phyloP scores from a whole-genome alignment of 2,888 invertebrate genomes.

The Drosophila gaucha region DNA sequence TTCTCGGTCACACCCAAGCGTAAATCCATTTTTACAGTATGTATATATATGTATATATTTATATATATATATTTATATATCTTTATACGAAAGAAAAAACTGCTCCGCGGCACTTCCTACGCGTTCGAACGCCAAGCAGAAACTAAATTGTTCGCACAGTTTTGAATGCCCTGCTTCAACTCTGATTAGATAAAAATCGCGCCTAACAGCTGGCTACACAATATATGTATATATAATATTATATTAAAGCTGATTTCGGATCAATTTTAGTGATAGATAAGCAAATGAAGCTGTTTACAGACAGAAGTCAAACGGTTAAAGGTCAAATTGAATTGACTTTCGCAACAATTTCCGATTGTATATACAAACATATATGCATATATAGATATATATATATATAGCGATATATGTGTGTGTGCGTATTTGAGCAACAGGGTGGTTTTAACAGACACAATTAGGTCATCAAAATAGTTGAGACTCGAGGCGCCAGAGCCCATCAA shows the following conservation, averaged over 20 bases:
- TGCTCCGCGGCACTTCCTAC: constrained; percentile 53
- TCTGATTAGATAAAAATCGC: constrained; percentile 55
- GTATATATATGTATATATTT: constrained; percentile 2
- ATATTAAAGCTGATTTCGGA: constrained; percentile 16
- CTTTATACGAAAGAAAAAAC: neutral
- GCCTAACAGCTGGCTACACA: constrained; percentile 46
- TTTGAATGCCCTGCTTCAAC: constrained; percentile 25
- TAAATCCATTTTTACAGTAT: constrained; percentile 34
- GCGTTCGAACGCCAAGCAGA: constrained; percentile 53
- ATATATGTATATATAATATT: constrained; percentile 12
- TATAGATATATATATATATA: constrained; percentile 1
- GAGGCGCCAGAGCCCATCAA: constrained; percentile 46
- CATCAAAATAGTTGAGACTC: constrained; percentile 48
- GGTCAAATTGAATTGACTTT: constrained; percentile 17
- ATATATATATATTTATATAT: constrained; percentile 2
- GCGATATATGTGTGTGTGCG: neutral
- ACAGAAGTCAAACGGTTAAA: constrained; percentile 8
- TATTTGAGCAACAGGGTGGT: constrained; percentile 44
- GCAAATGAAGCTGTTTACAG: constrained; percentile 8
- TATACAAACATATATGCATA: neutral
- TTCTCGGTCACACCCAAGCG: constrained; percentile 41
- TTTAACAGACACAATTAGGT: constrained; percentile 48
- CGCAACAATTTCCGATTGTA: neutral
- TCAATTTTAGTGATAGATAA: neutral
- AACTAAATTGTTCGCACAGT: constrained; percentile 45